Evolutionary conservation across 2,888 invertebrate species (phyloP).

Genomic region (Scaeva pyrastri): DNA sequence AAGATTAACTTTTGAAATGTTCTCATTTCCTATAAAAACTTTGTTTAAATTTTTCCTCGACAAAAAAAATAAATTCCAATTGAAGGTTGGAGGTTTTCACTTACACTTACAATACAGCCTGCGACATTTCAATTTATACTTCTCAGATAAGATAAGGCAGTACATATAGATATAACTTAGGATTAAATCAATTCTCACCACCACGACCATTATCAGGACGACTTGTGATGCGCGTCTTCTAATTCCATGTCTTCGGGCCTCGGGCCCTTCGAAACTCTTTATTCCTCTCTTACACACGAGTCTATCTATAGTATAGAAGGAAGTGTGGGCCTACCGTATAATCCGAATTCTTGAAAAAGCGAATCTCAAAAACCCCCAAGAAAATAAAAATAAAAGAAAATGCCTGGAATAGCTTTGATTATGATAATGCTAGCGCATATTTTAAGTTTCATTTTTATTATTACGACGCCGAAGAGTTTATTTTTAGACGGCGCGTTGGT

Average conservation of each 20-base stretch:
- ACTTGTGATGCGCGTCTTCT: neutral
- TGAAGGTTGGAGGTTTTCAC: too few relatives aligned
- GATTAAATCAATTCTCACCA: neutral
- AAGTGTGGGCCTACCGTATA: neutral
- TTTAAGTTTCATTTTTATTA: constrained; percentile 51
- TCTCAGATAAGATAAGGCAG: too few relatives aligned
- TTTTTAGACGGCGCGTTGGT: constrained; percentile 12
- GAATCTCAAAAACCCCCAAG: constrained; percentile 30
- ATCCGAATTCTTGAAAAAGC: constrained; percentile 22
- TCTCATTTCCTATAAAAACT: too few relatives aligned
- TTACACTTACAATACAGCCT: too few relatives aligned
- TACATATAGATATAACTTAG: too few relatives aligned
- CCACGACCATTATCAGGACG: neutral
- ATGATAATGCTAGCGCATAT: constrained; percentile 69
- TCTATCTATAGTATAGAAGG: too few relatives aligned
- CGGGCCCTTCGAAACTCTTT: neutral
- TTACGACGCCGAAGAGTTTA: neutral
- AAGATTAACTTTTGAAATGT: too few relatives aligned
- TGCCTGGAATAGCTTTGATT: constrained; percentile 69
- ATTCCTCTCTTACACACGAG: neutral
- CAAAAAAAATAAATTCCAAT: too few relatives aligned
- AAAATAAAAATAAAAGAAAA: constrained; percentile 23
- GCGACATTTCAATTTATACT: too few relatives aligned
- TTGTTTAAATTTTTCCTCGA: too few relatives aligned
- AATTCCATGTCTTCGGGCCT: constrained; percentile 2